Conservation (phyloP, 2,113 vertebrate genomes). For the Phylloscopus whistleri region DNA sequence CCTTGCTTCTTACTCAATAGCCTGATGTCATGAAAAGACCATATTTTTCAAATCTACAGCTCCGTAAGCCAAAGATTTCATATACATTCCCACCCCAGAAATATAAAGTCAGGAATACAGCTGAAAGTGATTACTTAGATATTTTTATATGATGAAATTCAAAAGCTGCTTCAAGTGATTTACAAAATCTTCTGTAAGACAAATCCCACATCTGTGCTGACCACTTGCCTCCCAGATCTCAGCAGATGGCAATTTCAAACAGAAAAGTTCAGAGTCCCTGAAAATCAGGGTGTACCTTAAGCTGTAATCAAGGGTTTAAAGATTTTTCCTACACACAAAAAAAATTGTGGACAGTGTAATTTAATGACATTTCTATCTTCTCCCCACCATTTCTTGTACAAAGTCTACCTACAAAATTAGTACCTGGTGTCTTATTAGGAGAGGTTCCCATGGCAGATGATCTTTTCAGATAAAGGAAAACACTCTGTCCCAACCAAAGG, state of each 20-base stretch:
- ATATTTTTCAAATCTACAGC: constrained; percentile 52
- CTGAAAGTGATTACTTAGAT: constrained; percentile 54
- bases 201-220: constrained; percentile 59
- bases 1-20: constrained; percentile 29
- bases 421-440: not conserved
- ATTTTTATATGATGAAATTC: constrained; percentile 54
- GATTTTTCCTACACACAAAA: not conserved
- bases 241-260: constrained; percentile 37
- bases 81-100: constrained; percentile 51
- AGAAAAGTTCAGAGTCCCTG: not conserved
- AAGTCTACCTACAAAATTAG: not conserved
- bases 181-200: constrained; percentile 48
- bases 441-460: fast-evolving
- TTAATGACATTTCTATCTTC: not conserved
- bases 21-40: constrained; percentile 51
- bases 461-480: not conserved
- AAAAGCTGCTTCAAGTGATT: constrained; percentile 46
- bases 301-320: not conserved
- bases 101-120: constrained; percentile 42
- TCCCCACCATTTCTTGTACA: not conserved
- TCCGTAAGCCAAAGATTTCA: constrained; percentile 1
- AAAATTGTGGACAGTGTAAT: not conserved
- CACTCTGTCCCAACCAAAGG: not conserved
- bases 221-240: constrained; percentile 51
- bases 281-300: not conserved